Percentiles rank a stretch among this genome's conserved stretches.
phyloP scores from a whole-genome alignment of 2,888 invertebrate species.

The Diarsia brunnea region DNA sequence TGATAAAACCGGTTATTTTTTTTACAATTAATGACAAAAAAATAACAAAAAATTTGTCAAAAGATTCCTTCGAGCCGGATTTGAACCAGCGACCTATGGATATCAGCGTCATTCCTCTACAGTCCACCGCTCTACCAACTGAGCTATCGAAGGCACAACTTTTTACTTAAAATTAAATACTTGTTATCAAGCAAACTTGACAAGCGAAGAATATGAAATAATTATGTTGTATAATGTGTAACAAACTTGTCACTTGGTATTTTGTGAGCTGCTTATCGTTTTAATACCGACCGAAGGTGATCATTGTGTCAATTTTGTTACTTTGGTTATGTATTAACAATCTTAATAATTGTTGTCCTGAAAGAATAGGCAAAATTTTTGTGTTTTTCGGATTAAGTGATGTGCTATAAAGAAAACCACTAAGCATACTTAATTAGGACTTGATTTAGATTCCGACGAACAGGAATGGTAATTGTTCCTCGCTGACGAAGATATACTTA shows the following conservation, averaged over 20 bases:
- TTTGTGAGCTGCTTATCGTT: conserved; percentile 9
- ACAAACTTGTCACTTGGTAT: not conserved
- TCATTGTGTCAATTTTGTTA: not conserved
- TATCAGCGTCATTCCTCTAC: conserved; percentile 77
- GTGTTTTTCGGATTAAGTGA: not conserved
- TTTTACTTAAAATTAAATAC: conserved; percentile 32
- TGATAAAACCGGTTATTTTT: not conserved
- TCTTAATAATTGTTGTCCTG: not conserved
- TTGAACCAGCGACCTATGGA: conserved; percentile 93
- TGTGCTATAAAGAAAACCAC: not conserved
- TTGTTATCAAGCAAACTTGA: not conserved
- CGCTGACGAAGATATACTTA: not conserved
- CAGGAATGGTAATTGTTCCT: conserved; percentile 11
- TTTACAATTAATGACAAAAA: not conserved
- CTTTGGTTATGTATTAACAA: not conserved
- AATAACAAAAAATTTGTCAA: conserved; percentile 47
- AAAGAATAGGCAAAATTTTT: not conserved
- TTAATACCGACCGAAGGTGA: not conserved
- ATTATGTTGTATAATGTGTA: conserved; percentile 24
- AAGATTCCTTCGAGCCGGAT: conserved; percentile 92
- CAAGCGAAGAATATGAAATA: conserved; percentile 1
- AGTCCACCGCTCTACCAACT: conserved; percentile 90
- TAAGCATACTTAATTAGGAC: not conserved
- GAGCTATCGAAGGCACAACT: conserved; percentile 86
- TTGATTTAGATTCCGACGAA: not conserved